Evolutionary conservation across 2,888 invertebrate genomes (phyloP), one percentile per base, ranked within the genome.

Genomic region (Dryococelus australis): DNA sequence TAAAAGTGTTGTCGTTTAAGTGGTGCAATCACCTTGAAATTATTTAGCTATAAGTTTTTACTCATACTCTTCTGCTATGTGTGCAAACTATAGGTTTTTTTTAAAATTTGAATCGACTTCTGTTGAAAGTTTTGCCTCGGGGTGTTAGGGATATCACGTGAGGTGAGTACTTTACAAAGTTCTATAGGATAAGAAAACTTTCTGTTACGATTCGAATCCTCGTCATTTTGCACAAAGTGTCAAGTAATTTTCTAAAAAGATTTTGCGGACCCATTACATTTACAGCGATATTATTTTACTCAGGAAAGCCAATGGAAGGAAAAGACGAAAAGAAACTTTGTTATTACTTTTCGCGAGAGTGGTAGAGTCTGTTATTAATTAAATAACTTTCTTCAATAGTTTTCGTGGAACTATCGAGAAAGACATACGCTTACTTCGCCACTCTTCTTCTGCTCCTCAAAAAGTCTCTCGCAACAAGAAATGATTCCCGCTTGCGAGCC

Each of bases 331-430:
- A 65, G n/a, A n/a, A 65, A 65, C 65, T 65, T 24, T 65, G 6
- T 65, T 65, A 65, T 65, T 65, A 65, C 65, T 65, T 65, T 65
- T 65, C n/a, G 8, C 24, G 65, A 65, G n/a, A 10, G 6, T 16
- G 65, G 65, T n/a, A 65, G 65, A 65, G 24, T 16, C n/a, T 65
- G 6, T n/a, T 65, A 65, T 65, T 65, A 65, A 65, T 65, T 65
- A 65, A 65, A 65, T 65, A 65, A 65, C 65, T 65, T 65, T 65
- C 65, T 65, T 65, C 65, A 65, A 65, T 65, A 65, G 65, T 65
- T 65, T 24, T 24, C 2, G 65, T 65, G 65, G 24, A 65, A 65
- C 65, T 65, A 65, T 65, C n/a, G 65, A 65, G 65, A 65, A n/a
- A 65, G 65, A 65, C 65, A 65, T 65, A 65, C 65, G 65, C 65